phyloP scores from a whole-genome alignment of 1,140 invertebrate species.

The Octopus bimaculoides region DNA sequence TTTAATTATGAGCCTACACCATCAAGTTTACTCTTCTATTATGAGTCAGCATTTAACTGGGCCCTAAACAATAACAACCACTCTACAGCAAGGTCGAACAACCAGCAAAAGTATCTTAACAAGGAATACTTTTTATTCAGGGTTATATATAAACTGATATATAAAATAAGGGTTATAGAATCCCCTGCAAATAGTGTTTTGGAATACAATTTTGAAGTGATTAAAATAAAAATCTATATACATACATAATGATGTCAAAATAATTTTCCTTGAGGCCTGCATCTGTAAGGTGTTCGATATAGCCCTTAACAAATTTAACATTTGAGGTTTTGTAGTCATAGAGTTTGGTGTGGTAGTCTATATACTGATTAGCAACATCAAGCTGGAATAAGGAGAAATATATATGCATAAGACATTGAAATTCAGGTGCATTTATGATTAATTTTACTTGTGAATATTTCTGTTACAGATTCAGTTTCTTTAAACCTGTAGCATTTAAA shows the following conservation, averaged over 20 bases:
- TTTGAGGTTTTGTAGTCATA: conserved; percentile 23
- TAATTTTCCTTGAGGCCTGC: conserved; percentile 20
- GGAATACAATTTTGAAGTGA: too few species aligned
- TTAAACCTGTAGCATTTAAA: too few species aligned
- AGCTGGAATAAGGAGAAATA: conserved; percentile 16
- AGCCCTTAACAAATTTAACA: conserved; percentile 25
- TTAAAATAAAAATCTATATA: background rate
- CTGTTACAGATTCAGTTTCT: too few species aligned
- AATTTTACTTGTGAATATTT: background rate
- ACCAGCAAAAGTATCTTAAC: too few species aligned
- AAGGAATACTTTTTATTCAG: background rate
- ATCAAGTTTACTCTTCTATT: too few species aligned
- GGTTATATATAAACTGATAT: background rate
- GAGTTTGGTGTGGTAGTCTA: conserved; percentile 21
- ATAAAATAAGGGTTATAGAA: background rate
- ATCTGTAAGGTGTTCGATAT: conserved; percentile 22
- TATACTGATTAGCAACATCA: conserved; percentile 25
- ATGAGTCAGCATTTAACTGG: too few species aligned
- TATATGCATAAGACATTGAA: background rate
- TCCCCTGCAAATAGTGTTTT: too few species aligned
- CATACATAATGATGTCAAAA: conserved; percentile 27
- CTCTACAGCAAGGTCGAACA: too few species aligned
- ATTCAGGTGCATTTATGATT: background rate
- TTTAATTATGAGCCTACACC: too few species aligned
- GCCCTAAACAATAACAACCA: too few species aligned